phyloP scores from a whole-genome alignment of 2,113 vertebrate species.

The Corythoichthys haematopterus region DNA sequence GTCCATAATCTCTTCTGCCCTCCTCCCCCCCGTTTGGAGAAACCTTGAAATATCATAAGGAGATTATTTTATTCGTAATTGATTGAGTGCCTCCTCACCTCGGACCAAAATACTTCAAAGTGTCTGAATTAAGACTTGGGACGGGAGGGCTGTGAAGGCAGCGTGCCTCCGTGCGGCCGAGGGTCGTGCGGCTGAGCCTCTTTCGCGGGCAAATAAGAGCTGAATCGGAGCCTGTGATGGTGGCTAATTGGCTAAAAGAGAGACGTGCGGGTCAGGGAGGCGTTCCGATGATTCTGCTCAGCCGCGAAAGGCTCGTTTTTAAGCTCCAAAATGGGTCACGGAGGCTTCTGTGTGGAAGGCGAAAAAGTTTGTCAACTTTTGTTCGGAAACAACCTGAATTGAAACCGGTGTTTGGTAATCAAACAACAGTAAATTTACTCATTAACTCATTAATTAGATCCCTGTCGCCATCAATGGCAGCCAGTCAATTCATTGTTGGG shows the following conservation, averaged over 20 bases:
- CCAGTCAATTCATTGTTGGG: no score
- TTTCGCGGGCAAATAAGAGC: slow-evolving; percentile 59
- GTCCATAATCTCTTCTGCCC: slow-evolving; percentile 84
- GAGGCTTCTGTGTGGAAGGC: slow-evolving; percentile 10
- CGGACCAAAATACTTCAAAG: slow-evolving; percentile 94
- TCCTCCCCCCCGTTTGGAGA: slow-evolving; percentile 73
- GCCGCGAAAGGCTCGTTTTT: slow-evolving; percentile 11
- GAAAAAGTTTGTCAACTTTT: slow-evolving; percentile 26
- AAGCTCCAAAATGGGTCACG: slow-evolving; percentile 19
- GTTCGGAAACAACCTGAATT: no score
- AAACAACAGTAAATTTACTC: no score
- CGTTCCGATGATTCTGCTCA: slow-evolving; percentile 36
- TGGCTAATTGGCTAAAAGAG: slow-evolving; percentile 59
- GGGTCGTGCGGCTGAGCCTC: slow-evolving; percentile 59
- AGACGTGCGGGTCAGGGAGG: slow-evolving; percentile 39
- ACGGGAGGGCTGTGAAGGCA: slow-evolving; percentile 33
- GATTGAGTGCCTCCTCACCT: slow-evolving; percentile 95
- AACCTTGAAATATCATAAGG: slow-evolving; percentile 96
- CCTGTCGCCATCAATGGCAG: no score
- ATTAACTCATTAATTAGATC: no score
- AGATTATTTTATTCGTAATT: slow-evolving; percentile 99
- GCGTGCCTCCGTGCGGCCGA: slow-evolving; percentile 31
- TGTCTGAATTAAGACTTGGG: slow-evolving; percentile 75
- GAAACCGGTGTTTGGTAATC: no score
- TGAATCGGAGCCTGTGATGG: slow-evolving; percentile 54